Conservation (phyloP, 2,113 vertebrate genomes). For the Daphoenositta chrysoptera region DNA sequence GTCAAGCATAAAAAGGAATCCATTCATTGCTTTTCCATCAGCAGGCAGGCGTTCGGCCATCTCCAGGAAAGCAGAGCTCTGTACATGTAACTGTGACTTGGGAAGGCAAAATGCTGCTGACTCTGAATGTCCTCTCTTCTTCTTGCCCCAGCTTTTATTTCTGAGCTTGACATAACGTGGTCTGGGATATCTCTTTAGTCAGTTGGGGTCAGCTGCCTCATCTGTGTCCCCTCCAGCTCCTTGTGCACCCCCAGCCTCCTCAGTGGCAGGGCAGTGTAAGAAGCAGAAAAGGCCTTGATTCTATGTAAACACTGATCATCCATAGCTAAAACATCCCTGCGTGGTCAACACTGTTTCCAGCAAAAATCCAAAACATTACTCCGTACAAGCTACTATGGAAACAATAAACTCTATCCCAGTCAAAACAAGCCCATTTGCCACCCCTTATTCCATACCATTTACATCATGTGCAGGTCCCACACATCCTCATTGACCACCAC, state of each 20-base stretch:
- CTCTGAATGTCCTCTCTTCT: background rate
- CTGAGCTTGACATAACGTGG: background rate
- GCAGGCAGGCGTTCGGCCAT: fast-evolving
- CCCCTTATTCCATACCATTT: background rate
- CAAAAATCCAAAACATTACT: background rate
- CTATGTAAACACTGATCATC: background rate
- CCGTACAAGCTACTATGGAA: background rate
- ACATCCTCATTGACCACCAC: background rate
- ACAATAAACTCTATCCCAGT: background rate
- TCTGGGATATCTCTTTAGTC: background rate
- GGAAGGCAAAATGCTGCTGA: background rate
- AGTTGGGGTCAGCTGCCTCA: background rate
- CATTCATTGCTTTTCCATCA: background rate
- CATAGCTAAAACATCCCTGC: background rate
- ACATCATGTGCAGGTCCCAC: background rate
- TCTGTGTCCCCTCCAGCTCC: background rate
- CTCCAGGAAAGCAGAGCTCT: background rate
- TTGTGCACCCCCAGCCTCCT: background rate
- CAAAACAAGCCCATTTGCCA: background rate
- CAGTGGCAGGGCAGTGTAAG: background rate
- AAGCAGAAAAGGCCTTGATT: background rate
- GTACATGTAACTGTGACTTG: background rate
- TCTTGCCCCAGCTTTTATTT: background rate
- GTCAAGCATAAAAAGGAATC: background rate
- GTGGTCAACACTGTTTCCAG: background rate